phyloP scores from a whole-genome alignment of 2,888 invertebrate species.

The Dryococelus australis region DNA sequence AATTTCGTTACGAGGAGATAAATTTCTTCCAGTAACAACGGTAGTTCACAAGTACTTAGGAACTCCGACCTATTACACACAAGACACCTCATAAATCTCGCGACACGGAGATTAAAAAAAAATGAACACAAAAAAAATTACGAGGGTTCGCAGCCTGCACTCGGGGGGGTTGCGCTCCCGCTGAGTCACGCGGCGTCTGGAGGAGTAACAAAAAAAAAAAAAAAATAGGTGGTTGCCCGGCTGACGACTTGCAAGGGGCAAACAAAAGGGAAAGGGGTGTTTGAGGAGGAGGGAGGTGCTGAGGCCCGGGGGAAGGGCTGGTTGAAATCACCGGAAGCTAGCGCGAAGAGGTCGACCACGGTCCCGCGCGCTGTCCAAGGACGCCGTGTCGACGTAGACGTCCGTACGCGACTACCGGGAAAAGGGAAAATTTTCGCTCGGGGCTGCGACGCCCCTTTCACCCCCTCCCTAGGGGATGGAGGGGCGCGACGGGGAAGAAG shows the following conservation, averaged over 20 bases:
- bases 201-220: neutral
- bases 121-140: too few relatives aligned
- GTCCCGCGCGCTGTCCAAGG: neutral
- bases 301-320: neutral
- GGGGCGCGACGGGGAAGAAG: conserved; percentile 27
- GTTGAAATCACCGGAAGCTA: neutral
- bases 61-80: too few relatives aligned
- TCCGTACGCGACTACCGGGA: neutral
- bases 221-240: neutral
- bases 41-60: too few relatives aligned
- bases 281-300: neutral
- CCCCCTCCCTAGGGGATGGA: conserved; percentile 30
- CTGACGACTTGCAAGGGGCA: neutral
- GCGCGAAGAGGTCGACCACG: neutral
- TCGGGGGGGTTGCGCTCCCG: neutral
- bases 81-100: too few relatives aligned
- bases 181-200: neutral
- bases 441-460: conserved; percentile 13
- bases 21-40: too few relatives aligned
- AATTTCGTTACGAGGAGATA: too few relatives aligned
- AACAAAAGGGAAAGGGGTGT: neutral
- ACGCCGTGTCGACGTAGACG: neutral
- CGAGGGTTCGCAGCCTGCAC: neutral
- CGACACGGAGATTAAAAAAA: too few relatives aligned
- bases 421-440: conserved; percentile 11